These are phyloP conservation scores for Burhinus bistriatus DNA, from an alignment of 2,113 vertebrate species.

Conservation along the genomic window DNA sequence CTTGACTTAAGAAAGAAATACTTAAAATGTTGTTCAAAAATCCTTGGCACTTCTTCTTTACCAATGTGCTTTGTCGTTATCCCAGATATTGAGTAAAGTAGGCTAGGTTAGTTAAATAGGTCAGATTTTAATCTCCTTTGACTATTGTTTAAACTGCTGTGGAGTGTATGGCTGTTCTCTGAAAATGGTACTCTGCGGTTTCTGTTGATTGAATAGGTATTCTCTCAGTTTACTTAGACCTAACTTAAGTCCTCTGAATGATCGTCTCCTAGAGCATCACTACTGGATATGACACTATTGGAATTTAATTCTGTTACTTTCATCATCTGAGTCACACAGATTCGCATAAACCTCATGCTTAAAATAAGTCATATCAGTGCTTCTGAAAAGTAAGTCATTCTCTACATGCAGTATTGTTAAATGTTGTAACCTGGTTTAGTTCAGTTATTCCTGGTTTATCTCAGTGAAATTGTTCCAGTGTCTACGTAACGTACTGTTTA, in stretches of 20 bases:
- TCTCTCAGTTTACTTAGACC: background rate
- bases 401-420: background rate
- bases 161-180: background rate
- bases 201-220: background rate
- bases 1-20: background rate
- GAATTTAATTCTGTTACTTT: background rate
- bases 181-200: background rate
- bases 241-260: background rate
- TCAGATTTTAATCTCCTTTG: background rate
- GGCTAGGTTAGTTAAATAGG: background rate
- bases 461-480: background rate
- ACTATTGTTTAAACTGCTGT: background rate
- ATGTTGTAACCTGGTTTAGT: background rate
- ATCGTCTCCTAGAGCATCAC: background rate
- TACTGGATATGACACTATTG: accelerated
- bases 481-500: background rate
- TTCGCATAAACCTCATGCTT: background rate
- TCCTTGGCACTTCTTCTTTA: background rate
- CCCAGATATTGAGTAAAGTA: background rate
- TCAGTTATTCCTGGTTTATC: background rate
- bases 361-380: background rate
- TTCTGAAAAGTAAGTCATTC: background rate
- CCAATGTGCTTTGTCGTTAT: background rate
- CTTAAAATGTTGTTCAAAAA: background rate
- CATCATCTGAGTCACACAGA: background rate